phyloP scores from a whole-genome alignment of 2,888 invertebrate genomes.

The Lobophora halterata region DNA sequence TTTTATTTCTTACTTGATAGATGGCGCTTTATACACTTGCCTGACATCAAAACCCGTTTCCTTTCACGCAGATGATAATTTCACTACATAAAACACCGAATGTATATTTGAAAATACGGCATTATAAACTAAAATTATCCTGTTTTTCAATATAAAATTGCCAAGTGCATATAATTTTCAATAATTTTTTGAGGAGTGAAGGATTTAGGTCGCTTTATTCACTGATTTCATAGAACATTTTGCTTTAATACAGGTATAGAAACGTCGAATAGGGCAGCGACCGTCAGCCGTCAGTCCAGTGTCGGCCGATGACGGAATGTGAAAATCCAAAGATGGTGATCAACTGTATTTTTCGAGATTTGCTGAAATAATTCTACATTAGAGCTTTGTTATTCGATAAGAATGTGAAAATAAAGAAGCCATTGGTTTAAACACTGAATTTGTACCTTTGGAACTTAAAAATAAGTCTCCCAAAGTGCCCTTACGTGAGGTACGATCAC shows the following conservation, averaged over 20 bases:
- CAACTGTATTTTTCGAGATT: conserved; percentile 66
- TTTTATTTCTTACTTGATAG: neutral
- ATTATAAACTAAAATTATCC: too few species aligned
- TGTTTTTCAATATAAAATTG: too few species aligned
- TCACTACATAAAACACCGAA: too few species aligned
- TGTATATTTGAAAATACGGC: too few species aligned
- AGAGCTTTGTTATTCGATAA: conserved; percentile 45
- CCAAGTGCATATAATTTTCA: too few species aligned
- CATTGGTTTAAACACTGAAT: conserved; percentile 37
- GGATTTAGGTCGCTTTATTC: too few species aligned
- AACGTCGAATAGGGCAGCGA: conserved; percentile 66
- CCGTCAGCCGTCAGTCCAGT: conserved; percentile 61
- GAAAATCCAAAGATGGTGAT: conserved; percentile 77
- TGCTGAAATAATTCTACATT: conserved; percentile 46
- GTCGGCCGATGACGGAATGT: conserved; percentile 79
- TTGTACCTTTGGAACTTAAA: conserved; percentile 33
- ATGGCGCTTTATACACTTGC: neutral
- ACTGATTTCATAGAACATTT: neutral
- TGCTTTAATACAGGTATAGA: conserved; percentile 50
- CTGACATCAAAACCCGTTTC: neutral
- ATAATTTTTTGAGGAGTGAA: too few species aligned
- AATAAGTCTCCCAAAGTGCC: conserved; percentile 50
- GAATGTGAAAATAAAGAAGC: conserved; percentile 47
- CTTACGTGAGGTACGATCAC: conserved; percentile 67
- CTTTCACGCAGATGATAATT: conserved; percentile 11